Percentiles rank a stretch among this genome's conserved stretches.
These are phyloP conservation scores for Pseudomyrmex pallidus DNA, from an alignment of 1,140 invertebrate species.

Conservation along the genomic window DNA sequence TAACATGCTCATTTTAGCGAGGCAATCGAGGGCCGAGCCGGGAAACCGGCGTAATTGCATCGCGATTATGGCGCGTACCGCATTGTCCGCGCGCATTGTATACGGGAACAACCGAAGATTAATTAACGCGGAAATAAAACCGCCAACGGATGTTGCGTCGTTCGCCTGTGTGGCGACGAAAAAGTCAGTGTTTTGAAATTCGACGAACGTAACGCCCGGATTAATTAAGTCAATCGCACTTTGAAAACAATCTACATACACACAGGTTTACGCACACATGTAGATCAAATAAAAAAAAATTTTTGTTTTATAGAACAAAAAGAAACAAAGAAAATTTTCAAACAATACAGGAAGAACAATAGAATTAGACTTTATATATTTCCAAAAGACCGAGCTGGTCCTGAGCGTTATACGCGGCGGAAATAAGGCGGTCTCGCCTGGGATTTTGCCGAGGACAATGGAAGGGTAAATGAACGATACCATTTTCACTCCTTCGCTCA, in stretches of 20 bases:
- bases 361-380: background rate
- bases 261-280: background rate
- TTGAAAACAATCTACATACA: background rate
- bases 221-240: background rate
- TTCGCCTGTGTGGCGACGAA: too few relatives aligned
- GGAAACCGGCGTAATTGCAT: conserved; percentile 48
- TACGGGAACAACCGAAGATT: conserved; percentile 45
- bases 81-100: conserved; percentile 49
- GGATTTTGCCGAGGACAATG: background rate
- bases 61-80: conserved; percentile 52
- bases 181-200: background rate
- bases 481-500: conserved; percentile 66
- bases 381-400: conserved; percentile 12
- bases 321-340: background rate
- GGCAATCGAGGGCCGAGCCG: conserved; percentile 40
- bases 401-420: conserved; percentile 21
- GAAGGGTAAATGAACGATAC: conserved; percentile 60
- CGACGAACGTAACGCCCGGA: background rate
- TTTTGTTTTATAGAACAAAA: background rate
- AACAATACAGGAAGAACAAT: conserved; percentile 1
- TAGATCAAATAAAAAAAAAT: background rate
- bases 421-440: conserved; percentile 19
- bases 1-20: conserved; percentile 53
- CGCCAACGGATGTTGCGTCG: background rate
- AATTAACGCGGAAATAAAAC: conserved; percentile 55